Percentiles rank a stretch among this genome's conserved stretches.
Evolutionary conservation across 2,888 invertebrate species (phyloP).

Genomic region (Pyrrhosoma nymphula): DNA sequence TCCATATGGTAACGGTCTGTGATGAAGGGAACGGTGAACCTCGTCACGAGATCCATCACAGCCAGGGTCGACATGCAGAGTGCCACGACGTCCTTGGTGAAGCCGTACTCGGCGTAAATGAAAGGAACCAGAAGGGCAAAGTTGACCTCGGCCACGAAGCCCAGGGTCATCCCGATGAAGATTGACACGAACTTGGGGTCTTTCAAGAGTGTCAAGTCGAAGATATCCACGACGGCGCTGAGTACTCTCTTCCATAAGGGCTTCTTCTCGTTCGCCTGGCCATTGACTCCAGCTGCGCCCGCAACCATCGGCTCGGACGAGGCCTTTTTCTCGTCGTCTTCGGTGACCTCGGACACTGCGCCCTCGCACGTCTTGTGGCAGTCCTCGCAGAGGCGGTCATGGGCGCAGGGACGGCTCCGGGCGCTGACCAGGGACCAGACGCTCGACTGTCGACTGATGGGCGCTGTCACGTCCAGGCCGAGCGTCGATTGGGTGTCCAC

Average conservation of each 20-base stretch:
- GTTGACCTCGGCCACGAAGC: conserved; percentile 85
- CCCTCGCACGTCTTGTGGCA: background rate
- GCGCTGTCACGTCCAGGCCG: conserved; percentile 26
- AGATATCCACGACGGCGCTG: conserved; percentile 81
- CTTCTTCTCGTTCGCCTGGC: background rate
- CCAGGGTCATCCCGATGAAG: conserved; percentile 84
- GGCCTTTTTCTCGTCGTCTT: background rate
- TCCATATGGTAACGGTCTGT: background rate
- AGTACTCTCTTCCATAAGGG: background rate
- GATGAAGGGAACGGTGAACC: conserved; percentile 78
- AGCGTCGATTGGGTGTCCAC: conserved; percentile 32
- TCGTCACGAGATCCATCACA: conserved; percentile 83
- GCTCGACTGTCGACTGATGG: conserved; percentile 38
- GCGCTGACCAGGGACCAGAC: conserved; percentile 40
- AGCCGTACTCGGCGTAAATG: conserved; percentile 82
- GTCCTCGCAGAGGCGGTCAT: conserved; percentile 2
- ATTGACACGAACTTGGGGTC: conserved; percentile 86
- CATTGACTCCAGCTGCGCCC: too few relatives aligned
- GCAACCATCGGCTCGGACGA: background rate
- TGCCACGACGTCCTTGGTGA: conserved; percentile 82
- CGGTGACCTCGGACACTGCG: background rate
- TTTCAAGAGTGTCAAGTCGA: conserved; percentile 84
- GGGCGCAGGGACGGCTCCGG: background rate
- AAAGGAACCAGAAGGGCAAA: conserved; percentile 85
- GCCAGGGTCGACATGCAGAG: conserved; percentile 83